Conservation (phyloP, 2,888 invertebrate species). For the Melinaea menophilus region DNA sequence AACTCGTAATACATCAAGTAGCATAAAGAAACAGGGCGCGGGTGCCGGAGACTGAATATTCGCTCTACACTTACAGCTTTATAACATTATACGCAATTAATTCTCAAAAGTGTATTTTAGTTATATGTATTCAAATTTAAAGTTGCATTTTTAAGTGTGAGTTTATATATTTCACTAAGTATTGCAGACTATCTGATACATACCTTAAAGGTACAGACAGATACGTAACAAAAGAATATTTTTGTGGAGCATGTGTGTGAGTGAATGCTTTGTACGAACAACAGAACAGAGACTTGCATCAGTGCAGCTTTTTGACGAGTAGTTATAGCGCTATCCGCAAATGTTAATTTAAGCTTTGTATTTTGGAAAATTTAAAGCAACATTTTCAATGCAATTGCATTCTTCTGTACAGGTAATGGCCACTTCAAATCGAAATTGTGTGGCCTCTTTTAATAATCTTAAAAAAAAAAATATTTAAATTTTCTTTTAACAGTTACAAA, state of each 20-base stretch:
- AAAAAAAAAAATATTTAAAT: no score
- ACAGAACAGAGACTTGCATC: slow-evolving; percentile 64
- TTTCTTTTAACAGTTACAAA: no score
- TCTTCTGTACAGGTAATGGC: slow-evolving; percentile 69
- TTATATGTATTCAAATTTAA: slow-evolving; percentile 39
- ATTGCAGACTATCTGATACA: slow-evolving; percentile 7
- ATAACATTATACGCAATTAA: slow-evolving; percentile 31
- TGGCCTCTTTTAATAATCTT: no score
- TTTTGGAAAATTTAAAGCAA: slow-evolving; percentile 75
- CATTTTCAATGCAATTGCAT: slow-evolving; percentile 64
- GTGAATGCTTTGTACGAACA: slow-evolving; percentile 64
- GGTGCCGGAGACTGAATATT: slow-evolving; percentile 15
- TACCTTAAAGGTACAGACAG: slow-evolving; percentile 8
- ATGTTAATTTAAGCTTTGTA: slow-evolving; percentile 72
- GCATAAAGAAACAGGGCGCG: slow-evolving; percentile 48
- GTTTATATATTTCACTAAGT: not conserved
- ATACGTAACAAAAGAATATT: slow-evolving; percentile 48
- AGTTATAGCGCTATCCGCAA: slow-evolving; percentile 66
- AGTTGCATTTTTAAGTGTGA: slow-evolving; percentile 40
- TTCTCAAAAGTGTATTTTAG: no score
- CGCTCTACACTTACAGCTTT: slow-evolving; percentile 13
- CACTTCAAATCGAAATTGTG: no score
- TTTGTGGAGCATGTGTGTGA: slow-evolving; percentile 61
- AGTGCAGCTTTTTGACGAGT: slow-evolving; percentile 69
- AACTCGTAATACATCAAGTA: slow-evolving; percentile 60